A percentile compares a stretch with the other conserved stretches of the same genome.
Evolutionary conservation across 2,888 invertebrate genomes (phyloP).

Genomic region (Odontothrips loti): DNA sequence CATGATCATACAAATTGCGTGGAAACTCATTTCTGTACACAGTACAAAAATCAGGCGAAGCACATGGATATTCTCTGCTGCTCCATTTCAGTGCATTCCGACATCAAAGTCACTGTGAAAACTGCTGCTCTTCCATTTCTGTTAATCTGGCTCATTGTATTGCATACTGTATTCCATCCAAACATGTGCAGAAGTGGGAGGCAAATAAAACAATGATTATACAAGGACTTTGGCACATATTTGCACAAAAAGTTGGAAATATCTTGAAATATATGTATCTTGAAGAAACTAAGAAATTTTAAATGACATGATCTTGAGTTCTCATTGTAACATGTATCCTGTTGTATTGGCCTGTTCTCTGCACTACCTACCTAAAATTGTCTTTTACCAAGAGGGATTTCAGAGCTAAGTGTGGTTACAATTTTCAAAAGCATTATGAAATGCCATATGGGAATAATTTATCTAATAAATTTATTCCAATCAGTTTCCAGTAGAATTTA

Average conservation of each 20-base stretch:
- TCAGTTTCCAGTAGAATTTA: neutral
- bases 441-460: neutral
- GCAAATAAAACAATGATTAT: neutral
- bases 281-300: neutral
- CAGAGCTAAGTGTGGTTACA: neutral
- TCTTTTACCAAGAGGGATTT: neutral
- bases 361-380: neutral
- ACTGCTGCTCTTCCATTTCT: neutral
- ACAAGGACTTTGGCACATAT: neutral
- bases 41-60: neutral
- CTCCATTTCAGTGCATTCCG: neutral
- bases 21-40: neutral
- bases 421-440: neutral
- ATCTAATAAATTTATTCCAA: neutral
- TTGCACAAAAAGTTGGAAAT: constrained; percentile 13
- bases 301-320: neutral
- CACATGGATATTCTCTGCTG: neutral
- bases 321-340: neutral
- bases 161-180: neutral
- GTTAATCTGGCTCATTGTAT: neutral
- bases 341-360: neutral
- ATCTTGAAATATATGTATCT: neutral
- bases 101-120: neutral
- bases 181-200: neutral
- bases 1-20: too few relatives aligned